phyloP scores from a whole-genome alignment of 2,113 vertebrate species.

The human region DNA sequence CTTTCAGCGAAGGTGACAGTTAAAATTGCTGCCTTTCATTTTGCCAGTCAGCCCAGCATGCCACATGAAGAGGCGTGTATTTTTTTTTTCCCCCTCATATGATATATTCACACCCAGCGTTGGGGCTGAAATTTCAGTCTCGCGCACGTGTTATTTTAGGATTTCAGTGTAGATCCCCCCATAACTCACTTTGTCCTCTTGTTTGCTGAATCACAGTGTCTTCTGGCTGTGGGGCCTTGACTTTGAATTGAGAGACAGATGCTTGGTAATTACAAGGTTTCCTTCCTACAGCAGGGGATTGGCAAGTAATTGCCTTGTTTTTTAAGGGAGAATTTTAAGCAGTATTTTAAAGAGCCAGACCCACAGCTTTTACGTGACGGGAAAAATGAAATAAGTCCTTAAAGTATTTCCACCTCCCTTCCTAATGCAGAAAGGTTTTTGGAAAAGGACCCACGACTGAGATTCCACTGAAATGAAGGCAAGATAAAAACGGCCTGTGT shows the following conservation, averaged over 20 bases:
- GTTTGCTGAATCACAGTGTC: constrained; percentile 54
- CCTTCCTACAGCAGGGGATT: constrained; percentile 19
- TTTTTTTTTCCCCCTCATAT: too few relatives aligned
- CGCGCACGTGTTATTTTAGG: background rate
- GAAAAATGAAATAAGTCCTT: background rate
- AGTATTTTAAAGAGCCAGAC: constrained; percentile 41
- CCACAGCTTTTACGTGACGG: background rate
- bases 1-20: background rate
- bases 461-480: background rate
- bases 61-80: background rate
- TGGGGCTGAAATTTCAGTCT: background rate
- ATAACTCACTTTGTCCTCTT: background rate
- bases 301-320: constrained; percentile 55
- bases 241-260: constrained; percentile 44
- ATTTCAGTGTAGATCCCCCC: background rate
- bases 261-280: constrained; percentile 51
- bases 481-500: fast-evolving
- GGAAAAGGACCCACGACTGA: background rate
- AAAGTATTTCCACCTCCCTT: background rate
- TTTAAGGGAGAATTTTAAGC: constrained; percentile 42
- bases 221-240: constrained; percentile 28
- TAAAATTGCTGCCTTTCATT: background rate
- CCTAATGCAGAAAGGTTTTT: background rate
- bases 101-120: background rate
- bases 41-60: background rate